Percentiles rank a stretch among this genome's conserved stretches.
Conservation (phyloP, 2,888 invertebrate species). For the Epiblema foenella region DNA sequence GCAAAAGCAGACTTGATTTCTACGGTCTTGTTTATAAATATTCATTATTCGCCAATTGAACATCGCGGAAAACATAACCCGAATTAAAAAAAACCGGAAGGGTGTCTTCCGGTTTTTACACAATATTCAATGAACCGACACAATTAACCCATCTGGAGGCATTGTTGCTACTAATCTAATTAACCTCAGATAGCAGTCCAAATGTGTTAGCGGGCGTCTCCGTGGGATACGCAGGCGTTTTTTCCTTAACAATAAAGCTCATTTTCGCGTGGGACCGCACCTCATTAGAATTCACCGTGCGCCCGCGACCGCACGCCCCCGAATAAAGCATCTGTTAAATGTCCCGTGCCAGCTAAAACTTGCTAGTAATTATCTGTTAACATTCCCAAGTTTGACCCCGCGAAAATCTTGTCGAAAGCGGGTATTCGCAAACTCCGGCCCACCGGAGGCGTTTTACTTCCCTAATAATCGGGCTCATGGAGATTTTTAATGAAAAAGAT, state of each 20-base stretch:
- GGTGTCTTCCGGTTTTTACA: constrained; percentile 28
- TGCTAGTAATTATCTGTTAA: constrained; percentile 84
- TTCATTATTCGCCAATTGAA: constrained; percentile 28
- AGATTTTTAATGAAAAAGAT: constrained; percentile 85
- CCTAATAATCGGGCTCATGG: constrained; percentile 82
- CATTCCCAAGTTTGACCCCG: constrained; percentile 84
- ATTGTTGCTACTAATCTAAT: constrained; percentile 80
- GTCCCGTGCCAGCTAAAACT: constrained; percentile 83
- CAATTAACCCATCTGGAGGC: constrained; percentile 46
- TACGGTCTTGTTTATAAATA: constrained; percentile 25
- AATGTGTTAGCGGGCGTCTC: constrained; percentile 81
- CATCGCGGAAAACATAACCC: no score
- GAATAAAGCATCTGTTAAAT: constrained; percentile 85
- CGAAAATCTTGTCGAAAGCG: constrained; percentile 76
- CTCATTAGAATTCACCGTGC: constrained; percentile 84
- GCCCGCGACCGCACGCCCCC: constrained; percentile 80
- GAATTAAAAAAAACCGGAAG: constrained; percentile 18
- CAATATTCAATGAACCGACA: constrained; percentile 33
- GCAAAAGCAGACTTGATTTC: neutral
- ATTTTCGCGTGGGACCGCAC: constrained; percentile 58
- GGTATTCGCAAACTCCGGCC: constrained; percentile 69
- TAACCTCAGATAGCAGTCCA: constrained; percentile 83
- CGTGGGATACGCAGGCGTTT: constrained; percentile 56
- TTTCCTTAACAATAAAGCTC: constrained; percentile 59
- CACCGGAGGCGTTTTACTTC: constrained; percentile 81